Evolutionary conservation across 2,113 vertebrate genomes (phyloP), one percentile per base, ranked within the genome.

Genomic region (Hypomesus transpacificus): DNA sequence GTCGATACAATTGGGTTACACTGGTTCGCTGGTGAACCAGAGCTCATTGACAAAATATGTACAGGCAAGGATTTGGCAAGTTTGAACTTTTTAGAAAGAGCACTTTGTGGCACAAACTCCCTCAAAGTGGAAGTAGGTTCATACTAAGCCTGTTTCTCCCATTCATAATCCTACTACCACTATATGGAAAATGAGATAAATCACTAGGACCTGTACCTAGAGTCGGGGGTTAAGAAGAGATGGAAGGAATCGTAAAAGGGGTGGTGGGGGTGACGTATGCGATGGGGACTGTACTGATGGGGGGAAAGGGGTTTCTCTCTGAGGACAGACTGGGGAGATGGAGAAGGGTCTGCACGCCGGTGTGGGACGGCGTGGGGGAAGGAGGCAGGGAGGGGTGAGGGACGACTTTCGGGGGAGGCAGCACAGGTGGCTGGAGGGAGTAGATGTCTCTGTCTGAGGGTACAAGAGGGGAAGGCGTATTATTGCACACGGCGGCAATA

Each of bases 401-500:
- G 53, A 46, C 77, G 73, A 0, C 53, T 46, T 46, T 46, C n/a
- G 73, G 66, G 66, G 61, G 59, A 26, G 21, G 59, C 59, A 14
- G 20, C 28, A 56, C 18, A 75, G 39, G 18, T 51, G 59, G 76
- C 70, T 20, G 53, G 70, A 26, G 31, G 62, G 71, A 39, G 22
- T 54, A 22, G 74, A 56, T 28, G 9, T 64, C 31, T 74, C 67
- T 75, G 68, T 77, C 71, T 77, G 58, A 59, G 75, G 59, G 73
- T 66, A 69, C 62, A 46, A 66, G 78, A n/a, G 66, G 72, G 76
- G 57, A 11, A 14, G 7, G 24, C 24, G 6, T 46, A 26, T 96
- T 96, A 99, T 93, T 99, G 97, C 93, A 99, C 97, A 0, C 97
- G 95, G 69, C 97, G 97, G 91, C 97, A 99, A 91, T 99, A 99